phyloP scores from a whole-genome alignment of 2,113 vertebrate genomes.

The Bettongia penicillata region DNA sequence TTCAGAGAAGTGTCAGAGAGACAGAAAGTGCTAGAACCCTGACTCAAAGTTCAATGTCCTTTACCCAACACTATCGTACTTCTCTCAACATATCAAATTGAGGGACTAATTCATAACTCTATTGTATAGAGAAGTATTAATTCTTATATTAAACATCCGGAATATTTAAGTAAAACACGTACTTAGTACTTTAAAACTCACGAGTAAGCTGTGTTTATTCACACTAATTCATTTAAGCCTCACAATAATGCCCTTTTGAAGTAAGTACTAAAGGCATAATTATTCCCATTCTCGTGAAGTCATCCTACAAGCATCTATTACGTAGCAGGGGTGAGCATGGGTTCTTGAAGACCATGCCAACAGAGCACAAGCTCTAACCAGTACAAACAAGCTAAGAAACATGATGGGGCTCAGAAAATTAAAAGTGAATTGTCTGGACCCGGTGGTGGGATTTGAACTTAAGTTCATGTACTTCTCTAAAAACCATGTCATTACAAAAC shows the following conservation, averaged over 20 bases:
- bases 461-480: neutral
- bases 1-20: neutral
- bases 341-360: neutral
- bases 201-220: neutral
- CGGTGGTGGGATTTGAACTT: neutral
- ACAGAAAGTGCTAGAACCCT: neutral
- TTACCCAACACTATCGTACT: neutral
- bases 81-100: no score
- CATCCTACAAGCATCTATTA: no score
- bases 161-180: neutral
- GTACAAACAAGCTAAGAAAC: neutral
- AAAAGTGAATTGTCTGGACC: neutral
- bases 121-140: neutral
- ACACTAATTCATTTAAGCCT: neutral
- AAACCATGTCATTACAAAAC: neutral
- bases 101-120: neutral
- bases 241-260: neutral
- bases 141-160: neutral
- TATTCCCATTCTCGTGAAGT: neutral
- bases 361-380: no score
- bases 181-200: neutral
- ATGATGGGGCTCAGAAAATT: neutral
- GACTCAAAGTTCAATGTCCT: neutral
- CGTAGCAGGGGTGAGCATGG: neutral
- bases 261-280: neutral